These are phyloP conservation scores for Aphidius ervi DNA, from an alignment of 1,140 invertebrate genomes.

Conservation along the genomic window DNA sequence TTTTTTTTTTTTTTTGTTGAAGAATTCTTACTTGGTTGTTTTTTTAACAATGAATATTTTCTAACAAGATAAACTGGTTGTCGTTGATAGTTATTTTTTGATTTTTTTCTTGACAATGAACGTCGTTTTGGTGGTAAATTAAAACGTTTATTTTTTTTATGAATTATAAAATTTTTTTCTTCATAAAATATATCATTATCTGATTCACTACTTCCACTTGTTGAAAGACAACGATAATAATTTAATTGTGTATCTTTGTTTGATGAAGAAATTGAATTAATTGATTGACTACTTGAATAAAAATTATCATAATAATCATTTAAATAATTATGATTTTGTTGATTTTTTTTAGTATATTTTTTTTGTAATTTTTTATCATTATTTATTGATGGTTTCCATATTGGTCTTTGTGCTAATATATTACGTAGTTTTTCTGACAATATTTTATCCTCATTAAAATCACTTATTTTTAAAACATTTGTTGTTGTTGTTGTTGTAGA, in stretches of 20 bases:
- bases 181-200: slow-evolving; percentile 21
- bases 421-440: slow-evolving; percentile 41
- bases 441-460: slow-evolving; percentile 51
- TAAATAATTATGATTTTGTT: not conserved
- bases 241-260: slow-evolving; percentile 19
- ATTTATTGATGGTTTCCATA: slow-evolving; percentile 25
- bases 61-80: slow-evolving; percentile 49
- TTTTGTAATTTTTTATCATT: not conserved
- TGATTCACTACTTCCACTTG: slow-evolving; percentile 42
- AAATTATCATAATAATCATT: slow-evolving; percentile 33
- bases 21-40: slow-evolving; percentile 44
- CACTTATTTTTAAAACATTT: slow-evolving; percentile 44
- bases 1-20: not conserved
- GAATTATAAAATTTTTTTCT: not conserved
- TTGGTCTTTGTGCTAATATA: slow-evolving; percentile 28
- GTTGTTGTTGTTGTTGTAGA: slow-evolving; percentile 8
- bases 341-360: too few species aligned
- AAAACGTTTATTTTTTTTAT: slow-evolving; percentile 13
- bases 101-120: slow-evolving; percentile 43
- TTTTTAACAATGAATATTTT: slow-evolving; percentile 46
- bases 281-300: slow-evolving; percentile 37
- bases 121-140: slow-evolving; percentile 33
- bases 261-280: slow-evolving; percentile 43
- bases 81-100: slow-evolving; percentile 34
- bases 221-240: slow-evolving; percentile 35